Percentiles rank a stretch among this genome's conserved stretches.
These are phyloP conservation scores for Ricordea florida DNA, from an alignment of 92 coral and sea anemone species.

Conservation along the genomic window DNA sequence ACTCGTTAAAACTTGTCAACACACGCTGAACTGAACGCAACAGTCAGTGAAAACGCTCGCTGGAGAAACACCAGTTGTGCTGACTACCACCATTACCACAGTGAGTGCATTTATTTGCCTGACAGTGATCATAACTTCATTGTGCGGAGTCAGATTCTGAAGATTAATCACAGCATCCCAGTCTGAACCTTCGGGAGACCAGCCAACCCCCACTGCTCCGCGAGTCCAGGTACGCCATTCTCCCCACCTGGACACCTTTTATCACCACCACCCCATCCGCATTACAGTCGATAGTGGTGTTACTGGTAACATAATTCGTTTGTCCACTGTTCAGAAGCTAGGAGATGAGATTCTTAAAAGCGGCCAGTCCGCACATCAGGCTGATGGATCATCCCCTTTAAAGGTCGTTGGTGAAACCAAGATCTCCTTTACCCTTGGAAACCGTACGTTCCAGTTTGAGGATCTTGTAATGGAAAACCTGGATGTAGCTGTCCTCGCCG, in stretches of 20 bases:
- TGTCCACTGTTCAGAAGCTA: constrained; percentile 12
- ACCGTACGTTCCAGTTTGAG: constrained; percentile 23
- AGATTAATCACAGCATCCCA: neutral
- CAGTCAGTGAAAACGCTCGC: neutral
- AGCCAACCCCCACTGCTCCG: neutral
- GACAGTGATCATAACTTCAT: neutral
- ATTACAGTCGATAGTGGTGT: too few species aligned
- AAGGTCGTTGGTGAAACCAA: constrained; percentile 24
- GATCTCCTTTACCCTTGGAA: neutral
- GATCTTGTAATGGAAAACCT: constrained; percentile 51
- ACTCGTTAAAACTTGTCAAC: neutral
- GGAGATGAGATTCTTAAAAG: too few species aligned
- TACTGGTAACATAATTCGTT: constrained; percentile 48
- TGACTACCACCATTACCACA: constrained; percentile 8
- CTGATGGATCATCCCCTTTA: constrained; percentile 41
- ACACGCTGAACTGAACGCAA: neutral
- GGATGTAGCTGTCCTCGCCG: constrained; percentile 52
- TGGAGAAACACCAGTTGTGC: constrained; percentile 6
- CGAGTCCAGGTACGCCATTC: constrained; percentile 21
- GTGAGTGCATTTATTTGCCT: constrained; percentile 22
- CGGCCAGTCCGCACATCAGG: constrained; percentile 37
- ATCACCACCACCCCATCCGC: constrained; percentile 19
- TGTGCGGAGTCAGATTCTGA: neutral
- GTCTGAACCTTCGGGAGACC: neutral
- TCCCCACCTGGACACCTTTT: constrained; percentile 24